These are phyloP conservation scores for Aproaerema taeniolella DNA, from an alignment of 2,888 invertebrate genomes.

Conservation along the genomic window DNA sequence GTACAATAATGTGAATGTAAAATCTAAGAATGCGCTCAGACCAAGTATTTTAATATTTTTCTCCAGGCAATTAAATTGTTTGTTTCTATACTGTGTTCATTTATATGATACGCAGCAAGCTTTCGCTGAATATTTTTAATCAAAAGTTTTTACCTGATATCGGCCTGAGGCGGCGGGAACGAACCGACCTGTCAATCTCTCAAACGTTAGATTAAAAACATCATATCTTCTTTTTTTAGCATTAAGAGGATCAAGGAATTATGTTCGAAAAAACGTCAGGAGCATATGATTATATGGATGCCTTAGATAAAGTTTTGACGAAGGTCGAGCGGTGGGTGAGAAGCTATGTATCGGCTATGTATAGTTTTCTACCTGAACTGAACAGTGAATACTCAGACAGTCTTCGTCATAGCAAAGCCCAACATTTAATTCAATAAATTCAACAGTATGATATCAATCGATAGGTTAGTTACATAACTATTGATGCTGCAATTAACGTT, in stretches of 20 bases:
- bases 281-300: constrained; percentile 68
- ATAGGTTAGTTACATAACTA: constrained; percentile 26
- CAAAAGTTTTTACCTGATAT: constrained; percentile 72
- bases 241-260: constrained; percentile 71
- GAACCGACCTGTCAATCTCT: constrained; percentile 74
- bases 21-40: no score
- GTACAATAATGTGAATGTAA: no score
- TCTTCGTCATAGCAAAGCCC: background rate
- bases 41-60: no score
- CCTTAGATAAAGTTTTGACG: constrained; percentile 73
- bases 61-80: no score
- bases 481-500: constrained; percentile 45
- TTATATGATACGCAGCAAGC: no score
- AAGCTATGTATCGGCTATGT: constrained; percentile 21
- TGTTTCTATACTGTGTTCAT: no score
- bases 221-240: constrained; percentile 67
- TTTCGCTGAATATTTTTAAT: constrained; percentile 75
- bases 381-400: no score
- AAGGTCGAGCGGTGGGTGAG: constrained; percentile 54
- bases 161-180: constrained; percentile 45
- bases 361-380: constrained; percentile 11
- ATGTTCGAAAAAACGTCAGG: constrained; percentile 36
- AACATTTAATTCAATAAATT: no score
- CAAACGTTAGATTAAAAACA: constrained; percentile 75
- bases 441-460: no score